Conservation (phyloP, 2,113 vertebrate species). For the Okapia johnstoni region DNA sequence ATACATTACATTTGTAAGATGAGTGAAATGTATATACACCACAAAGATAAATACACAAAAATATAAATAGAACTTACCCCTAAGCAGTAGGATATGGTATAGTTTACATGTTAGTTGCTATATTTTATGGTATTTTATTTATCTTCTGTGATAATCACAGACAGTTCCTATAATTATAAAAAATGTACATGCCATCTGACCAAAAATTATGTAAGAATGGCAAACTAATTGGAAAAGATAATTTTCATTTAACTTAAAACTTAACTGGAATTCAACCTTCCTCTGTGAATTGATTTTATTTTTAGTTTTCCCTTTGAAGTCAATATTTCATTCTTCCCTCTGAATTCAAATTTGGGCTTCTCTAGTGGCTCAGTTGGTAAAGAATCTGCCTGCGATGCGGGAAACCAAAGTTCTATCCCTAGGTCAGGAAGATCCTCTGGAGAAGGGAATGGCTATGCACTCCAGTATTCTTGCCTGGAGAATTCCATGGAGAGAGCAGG, state of each 20-base stretch:
- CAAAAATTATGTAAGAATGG: background rate
- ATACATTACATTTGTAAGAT: background rate
- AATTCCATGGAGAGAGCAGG: background rate
- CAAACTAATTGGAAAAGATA: background rate
- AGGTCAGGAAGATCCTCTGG: background rate
- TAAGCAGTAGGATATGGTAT: background rate
- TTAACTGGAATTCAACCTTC: background rate
- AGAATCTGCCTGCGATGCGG: background rate
- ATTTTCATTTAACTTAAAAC: background rate
- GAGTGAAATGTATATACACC: background rate
- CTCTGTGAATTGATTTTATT: background rate
- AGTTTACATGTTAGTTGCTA: background rate
- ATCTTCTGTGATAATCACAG: background rate
- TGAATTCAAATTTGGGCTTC: conserved; percentile 1
- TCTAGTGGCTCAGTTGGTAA: background rate
- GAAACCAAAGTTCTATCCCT: background rate
- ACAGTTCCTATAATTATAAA: background rate
- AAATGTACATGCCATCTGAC: background rate
- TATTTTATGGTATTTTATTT: background rate
- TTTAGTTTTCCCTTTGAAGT: background rate
- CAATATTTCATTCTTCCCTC: background rate
- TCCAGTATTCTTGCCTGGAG: background rate
- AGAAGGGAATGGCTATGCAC: background rate
- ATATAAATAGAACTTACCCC: background rate
- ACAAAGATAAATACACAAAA: background rate